These are phyloP conservation scores for Heliangelus exortis DNA, from an alignment of 2,797 vertebrate genomes.

Conservation along the genomic window DNA sequence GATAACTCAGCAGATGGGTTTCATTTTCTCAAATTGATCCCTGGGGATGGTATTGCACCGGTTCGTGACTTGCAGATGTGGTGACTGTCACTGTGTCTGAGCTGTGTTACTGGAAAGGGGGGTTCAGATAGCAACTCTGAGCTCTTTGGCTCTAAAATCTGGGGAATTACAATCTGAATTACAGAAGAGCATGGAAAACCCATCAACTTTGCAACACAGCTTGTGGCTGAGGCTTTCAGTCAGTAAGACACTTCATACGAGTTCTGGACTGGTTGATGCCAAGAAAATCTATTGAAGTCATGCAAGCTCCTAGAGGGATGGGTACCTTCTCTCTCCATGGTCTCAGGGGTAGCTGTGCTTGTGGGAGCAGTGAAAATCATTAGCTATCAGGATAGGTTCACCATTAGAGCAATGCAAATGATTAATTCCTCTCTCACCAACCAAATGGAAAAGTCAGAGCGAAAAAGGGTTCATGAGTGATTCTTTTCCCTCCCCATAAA, in stretches of 20 bases:
- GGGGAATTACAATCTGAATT: not conserved
- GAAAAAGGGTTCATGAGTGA: not conserved
- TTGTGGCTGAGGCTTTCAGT: not conserved
- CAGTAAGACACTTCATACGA: not conserved
- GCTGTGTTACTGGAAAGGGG: accelerated
- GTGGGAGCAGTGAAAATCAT: not conserved
- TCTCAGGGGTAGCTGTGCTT: conserved; percentile 17
- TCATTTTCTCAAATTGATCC: not conserved
- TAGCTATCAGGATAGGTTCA: not conserved
- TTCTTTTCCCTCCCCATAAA: not conserved
- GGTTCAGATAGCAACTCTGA: not conserved
- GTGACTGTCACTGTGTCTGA: not conserved
- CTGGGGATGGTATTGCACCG: not conserved
- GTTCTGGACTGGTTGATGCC: not conserved
- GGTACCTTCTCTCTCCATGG: not conserved
- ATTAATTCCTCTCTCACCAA: not conserved
- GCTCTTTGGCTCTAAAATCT: not conserved
- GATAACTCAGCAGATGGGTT: not conserved
- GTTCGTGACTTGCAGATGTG: not conserved
- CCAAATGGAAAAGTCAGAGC: not conserved
- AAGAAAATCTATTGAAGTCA: conserved; percentile 15
- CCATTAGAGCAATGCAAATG: conserved; percentile 4
- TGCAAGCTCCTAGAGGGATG: conserved; percentile 10
- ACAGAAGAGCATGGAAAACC: not conserved
- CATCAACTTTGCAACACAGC: not conserved